Conservation (phyloP, 2,113 vertebrate species). For the Platichthys flesus region DNA sequence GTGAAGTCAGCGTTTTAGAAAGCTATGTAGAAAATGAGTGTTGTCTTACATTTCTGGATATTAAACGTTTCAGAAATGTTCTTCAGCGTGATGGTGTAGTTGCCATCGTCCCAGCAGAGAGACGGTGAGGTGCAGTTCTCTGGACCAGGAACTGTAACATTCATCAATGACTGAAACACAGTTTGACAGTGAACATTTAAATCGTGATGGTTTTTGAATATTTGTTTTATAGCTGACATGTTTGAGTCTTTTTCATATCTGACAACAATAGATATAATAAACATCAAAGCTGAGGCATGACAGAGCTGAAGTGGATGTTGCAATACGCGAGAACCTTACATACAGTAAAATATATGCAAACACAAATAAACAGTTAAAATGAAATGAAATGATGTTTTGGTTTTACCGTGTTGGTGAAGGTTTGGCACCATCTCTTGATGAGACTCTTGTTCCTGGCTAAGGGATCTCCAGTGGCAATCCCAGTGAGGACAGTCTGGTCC, state of each 20-base stretch:
- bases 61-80: conserved; percentile 83
- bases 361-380: neutral
- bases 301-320: too few species aligned
- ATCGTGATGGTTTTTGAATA: neutral
- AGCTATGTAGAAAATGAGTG: neutral
- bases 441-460: conserved; percentile 88
- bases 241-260: conserved; percentile 49
- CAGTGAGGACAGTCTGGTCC: conserved; percentile 87
- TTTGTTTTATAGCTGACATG: neutral
- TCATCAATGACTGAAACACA: conserved; percentile 83
- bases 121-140: conserved; percentile 86
- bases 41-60: conserved; percentile 85
- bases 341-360: neutral
- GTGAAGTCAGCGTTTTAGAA: neutral
- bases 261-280: too few species aligned
- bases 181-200: neutral
- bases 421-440: conserved; percentile 89
- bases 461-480: conserved; percentile 86
- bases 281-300: too few species aligned
- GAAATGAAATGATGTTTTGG: neutral
- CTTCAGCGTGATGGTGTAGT: conserved; percentile 78
- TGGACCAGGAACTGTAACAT: conserved; percentile 83
- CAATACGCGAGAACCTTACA: neutral
- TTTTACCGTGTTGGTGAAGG: conserved; percentile 83
- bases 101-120: conserved; percentile 84